Conservation (phyloP, 2,888 invertebrate genomes). For the Trichogramma dendrolimi region DNA sequence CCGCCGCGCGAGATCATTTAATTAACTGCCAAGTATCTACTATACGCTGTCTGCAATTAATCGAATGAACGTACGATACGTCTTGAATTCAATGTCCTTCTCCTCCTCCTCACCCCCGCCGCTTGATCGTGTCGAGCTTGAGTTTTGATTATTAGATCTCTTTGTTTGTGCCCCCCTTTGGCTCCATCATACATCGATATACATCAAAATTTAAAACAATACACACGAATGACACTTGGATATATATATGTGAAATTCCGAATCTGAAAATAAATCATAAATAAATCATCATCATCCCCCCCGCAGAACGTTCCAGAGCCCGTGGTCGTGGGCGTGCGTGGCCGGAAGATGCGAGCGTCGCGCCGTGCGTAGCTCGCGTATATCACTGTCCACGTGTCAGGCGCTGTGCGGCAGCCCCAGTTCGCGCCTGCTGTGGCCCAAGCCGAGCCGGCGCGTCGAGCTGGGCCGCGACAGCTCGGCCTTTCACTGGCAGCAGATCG, state of each 20-base stretch:
- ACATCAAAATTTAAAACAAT: background rate
- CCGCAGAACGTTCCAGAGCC: conserved; percentile 48
- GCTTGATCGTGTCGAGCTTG: too few species aligned
- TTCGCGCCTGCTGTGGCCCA: conserved; percentile 71
- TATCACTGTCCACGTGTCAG: conserved; percentile 70
- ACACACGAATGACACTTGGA: background rate
- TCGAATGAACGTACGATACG: too few species aligned
- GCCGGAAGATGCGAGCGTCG: conserved; percentile 65
- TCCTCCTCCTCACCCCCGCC: too few species aligned
- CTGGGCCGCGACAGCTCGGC: conserved; percentile 64
- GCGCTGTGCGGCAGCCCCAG: conserved; percentile 68
- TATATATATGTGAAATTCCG: background rate
- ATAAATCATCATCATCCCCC: background rate
- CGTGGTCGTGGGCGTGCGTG: conserved; percentile 76
- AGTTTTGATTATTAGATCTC: too few species aligned
- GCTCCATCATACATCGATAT: too few species aligned
- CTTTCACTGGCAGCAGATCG: conserved; percentile 57
- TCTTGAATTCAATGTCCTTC: too few species aligned
- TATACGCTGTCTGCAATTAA: too few species aligned
- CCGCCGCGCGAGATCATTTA: too few species aligned
- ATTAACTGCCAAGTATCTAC: too few species aligned
- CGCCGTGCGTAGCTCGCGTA: conserved; percentile 62
- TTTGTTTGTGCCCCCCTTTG: too few species aligned
- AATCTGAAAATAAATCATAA: conserved; percentile 2
- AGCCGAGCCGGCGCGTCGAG: conserved; percentile 68